phyloP scores from a whole-genome alignment of 2,797 vertebrate species.

The Periparus ater region DNA sequence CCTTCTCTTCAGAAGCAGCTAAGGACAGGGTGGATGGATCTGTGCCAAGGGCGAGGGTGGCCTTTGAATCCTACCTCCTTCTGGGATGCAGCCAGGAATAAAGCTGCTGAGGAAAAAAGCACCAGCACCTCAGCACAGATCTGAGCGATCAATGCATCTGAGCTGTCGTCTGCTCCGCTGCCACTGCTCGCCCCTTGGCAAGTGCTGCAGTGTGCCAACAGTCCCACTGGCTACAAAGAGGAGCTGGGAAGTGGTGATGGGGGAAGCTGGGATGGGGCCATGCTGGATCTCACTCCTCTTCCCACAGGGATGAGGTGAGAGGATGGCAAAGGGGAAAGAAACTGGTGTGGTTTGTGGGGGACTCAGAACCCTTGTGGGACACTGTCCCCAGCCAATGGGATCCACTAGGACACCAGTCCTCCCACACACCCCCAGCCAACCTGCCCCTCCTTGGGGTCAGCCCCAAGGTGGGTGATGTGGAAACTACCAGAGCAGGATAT shows the following conservation, averaged over 20 bases:
- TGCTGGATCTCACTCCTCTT: not conserved
- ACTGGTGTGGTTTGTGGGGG: not conserved
- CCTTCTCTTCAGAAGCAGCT: slow-evolving; percentile 6
- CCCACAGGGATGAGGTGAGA: not conserved
- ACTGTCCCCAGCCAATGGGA: not conserved
- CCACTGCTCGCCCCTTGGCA: not conserved
- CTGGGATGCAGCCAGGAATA: not conserved
- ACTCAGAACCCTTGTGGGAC: not conserved
- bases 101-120: not conserved
- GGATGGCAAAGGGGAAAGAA: not conserved
- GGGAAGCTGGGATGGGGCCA: not conserved
- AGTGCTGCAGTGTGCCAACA: not conserved
- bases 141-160: not conserved
- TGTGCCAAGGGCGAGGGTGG: not conserved
- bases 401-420: not conserved
- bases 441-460: not conserved
- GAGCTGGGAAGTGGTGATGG: not conserved
- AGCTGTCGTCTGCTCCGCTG: not conserved
- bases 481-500: not conserved
- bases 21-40: not conserved
- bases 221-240: not conserved
- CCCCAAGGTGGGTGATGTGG: not conserved
- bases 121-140: not conserved
- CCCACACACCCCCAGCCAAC: not conserved
- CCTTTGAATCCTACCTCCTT: not conserved